phyloP scores from a whole-genome alignment of 2,113 vertebrate genomes.

The Heterotilapia buettikoferi region DNA sequence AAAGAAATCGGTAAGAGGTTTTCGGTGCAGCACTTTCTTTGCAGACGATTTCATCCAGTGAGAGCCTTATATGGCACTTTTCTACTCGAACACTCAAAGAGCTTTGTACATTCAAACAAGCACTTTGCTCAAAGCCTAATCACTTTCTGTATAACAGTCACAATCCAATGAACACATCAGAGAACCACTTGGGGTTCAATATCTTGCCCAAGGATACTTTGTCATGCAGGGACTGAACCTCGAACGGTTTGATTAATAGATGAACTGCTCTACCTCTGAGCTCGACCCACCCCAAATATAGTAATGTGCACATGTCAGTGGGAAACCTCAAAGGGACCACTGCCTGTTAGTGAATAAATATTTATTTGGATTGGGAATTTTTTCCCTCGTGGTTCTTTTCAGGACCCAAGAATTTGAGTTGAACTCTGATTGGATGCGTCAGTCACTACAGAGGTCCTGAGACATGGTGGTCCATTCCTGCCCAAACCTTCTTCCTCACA shows the following conservation, averaged over 20 bases:
- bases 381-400: neutral
- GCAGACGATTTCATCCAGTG: neutral
- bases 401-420: neutral
- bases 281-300: neutral
- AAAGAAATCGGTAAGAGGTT: neutral
- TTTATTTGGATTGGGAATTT: neutral
- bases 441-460: neutral
- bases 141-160: neutral
- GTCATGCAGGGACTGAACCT: neutral
- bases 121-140: neutral
- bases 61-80: neutral
- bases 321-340: neutral
- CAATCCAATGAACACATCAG: neutral
- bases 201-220: neutral
- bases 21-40: rapidly evolving
- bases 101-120: neutral
- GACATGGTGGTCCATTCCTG: neutral
- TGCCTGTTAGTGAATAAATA: neutral
- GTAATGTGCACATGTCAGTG: neutral
- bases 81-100: neutral
- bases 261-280: neutral
- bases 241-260: neutral
- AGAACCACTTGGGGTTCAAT: neutral
- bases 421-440: neutral
- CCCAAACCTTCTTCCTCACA: neutral